These are phyloP conservation scores for Zapornia atra DNA, from an alignment of 2,113 vertebrate species.

Conservation along the genomic window DNA sequence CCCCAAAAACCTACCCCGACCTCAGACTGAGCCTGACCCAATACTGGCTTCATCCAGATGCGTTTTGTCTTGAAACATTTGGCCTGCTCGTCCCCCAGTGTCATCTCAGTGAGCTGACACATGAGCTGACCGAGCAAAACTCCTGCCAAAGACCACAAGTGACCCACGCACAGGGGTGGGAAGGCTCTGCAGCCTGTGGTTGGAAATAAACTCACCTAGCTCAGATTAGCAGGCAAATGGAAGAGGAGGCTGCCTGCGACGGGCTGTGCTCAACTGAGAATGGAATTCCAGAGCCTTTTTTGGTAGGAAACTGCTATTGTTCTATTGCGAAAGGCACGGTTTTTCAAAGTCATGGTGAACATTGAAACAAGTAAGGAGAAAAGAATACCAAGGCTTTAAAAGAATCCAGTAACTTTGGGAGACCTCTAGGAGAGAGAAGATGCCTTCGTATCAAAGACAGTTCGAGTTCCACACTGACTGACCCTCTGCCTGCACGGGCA, in stretches of 20 bases:
- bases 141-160: background rate
- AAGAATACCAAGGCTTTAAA: background rate
- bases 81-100: background rate
- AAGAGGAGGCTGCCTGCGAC: background rate
- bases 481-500: background rate
- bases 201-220: background rate
- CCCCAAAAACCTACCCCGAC: background rate
- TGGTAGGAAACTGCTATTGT: background rate
- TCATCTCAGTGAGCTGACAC: accelerated
- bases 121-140: background rate
- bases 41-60: background rate
- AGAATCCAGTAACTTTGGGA: background rate
- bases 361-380: background rate
- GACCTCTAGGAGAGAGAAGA: background rate
- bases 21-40: background rate
- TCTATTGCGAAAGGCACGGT: slow-evolving; percentile 31
- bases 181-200: background rate
- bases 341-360: background rate
- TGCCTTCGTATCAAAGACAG: background rate
- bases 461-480: background rate
- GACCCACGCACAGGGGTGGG: background rate
- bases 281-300: background rate
- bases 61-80: accelerated
- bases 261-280: background rate
- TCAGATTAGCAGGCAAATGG: background rate